Conservation (phyloP, 1,140 invertebrate species). For the Drosophila virilis region DNA sequence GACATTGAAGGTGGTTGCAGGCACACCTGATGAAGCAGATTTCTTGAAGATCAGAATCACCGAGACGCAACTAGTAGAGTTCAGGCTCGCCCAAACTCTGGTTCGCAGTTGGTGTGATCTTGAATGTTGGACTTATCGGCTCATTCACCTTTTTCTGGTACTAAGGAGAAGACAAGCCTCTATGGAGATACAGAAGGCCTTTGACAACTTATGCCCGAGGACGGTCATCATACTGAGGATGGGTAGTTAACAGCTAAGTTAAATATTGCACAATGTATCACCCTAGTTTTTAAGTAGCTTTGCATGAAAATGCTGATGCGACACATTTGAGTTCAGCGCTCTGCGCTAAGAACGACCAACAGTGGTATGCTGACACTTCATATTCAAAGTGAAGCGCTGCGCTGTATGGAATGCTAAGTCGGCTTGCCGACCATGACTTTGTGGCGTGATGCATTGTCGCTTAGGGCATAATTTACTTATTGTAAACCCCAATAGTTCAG, state of each 20-base stretch:
- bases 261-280: neutral
- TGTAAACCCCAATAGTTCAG: too few relatives aligned
- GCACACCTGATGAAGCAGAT: conserved; percentile 1
- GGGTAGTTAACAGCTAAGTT: too few relatives aligned
- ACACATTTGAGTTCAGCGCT: neutral
- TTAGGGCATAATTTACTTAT: too few relatives aligned
- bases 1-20: neutral
- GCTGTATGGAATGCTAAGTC: neutral
- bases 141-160: too few relatives aligned
- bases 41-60: neutral
- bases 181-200: too few relatives aligned
- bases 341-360: conserved; percentile 1
- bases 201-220: too few relatives aligned
- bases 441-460: too few relatives aligned
- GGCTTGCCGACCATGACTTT: neutral
- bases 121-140: too few relatives aligned
- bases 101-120: too few relatives aligned
- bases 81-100: too few relatives aligned
- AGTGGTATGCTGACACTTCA: neutral
- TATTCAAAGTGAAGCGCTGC: neutral
- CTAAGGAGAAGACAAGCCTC: too few relatives aligned
- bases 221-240: too few relatives aligned
- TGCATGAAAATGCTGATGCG: conserved; percentile 8
- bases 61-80: neutral
- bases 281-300: neutral